Percentiles rank a stretch among this genome's conserved stretches.
These are phyloP conservation scores for Clangula hyemalis DNA, from an alignment of 2,797 vertebrate genomes.

Conservation along the genomic window DNA sequence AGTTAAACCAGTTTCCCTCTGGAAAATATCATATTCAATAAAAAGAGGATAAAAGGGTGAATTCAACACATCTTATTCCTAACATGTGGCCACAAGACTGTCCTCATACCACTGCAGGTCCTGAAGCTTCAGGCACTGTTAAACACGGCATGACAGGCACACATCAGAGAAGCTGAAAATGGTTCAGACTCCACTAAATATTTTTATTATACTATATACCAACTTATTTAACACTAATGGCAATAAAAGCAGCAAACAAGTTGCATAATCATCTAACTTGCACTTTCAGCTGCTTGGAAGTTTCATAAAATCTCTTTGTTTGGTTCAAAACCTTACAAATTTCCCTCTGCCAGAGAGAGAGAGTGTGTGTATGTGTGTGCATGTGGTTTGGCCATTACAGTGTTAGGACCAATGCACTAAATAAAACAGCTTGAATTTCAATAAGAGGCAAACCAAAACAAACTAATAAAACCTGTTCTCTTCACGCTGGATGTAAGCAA, in stretches of 20 bases:
- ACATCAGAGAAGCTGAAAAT: background rate
- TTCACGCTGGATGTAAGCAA: accelerated
- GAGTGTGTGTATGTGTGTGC: accelerated
- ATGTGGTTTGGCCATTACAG: background rate
- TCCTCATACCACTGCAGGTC: background rate
- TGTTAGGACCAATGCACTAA: background rate
- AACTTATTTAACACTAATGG: background rate
- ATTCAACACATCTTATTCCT: background rate
- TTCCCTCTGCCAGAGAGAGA: background rate
- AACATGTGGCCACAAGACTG: background rate
- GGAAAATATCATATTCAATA: conserved; percentile 3
- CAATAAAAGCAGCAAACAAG: background rate
- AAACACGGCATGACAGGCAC: background rate
- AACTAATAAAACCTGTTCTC: background rate
- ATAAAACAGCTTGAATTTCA: background rate
- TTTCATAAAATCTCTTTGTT: conserved; percentile 3
- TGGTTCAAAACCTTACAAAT: background rate
- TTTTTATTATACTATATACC: background rate
- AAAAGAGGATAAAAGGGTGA: background rate
- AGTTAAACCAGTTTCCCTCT: conserved; percentile 2
- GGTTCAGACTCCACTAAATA: background rate
- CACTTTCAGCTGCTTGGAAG: background rate
- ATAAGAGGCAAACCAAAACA: background rate
- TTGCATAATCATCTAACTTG: background rate
- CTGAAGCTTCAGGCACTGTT: background rate